Base-by-base conservation (phyloP, 2,888 invertebrate species). In the Apodemia hepburni region DNA sequence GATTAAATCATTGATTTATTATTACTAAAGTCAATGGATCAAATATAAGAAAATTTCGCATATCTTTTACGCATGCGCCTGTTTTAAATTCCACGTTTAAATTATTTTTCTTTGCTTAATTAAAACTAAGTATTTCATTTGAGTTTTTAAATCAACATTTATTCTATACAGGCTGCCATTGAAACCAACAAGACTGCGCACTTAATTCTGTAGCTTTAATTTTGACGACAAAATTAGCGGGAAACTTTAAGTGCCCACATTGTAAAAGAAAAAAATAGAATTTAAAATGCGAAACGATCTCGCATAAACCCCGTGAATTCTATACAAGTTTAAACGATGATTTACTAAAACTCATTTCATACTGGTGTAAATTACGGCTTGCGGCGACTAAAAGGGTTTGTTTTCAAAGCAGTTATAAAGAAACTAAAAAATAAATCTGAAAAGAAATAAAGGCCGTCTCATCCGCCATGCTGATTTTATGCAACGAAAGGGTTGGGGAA, bases 381-480 rank as follows among this genome's bases (percentile, higher is more conserved):
- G 77, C 82, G 80, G 80, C 80, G 76, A 74, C 78, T 75, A 74
- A 86, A 84, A 78, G 78, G 82, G 86, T 80, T 86, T 85, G 78
- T 68, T 87, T 87, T 84, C 87, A 89, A 90, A 87, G 83, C 75
- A 72, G 69, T 73, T 72, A 70, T 71, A 75, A 75, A 79, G 76
- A 79, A 79, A 76, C 73, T 78, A 79, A 81, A 82, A 79, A 80
- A 80, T 69, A 68, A 81, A 74, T 73, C 75, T 72, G 72, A 78
- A 83, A 81, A 80, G 79, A 81, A 82, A 81, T 76, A 77, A 82
- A 79, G 79, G 71, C 74, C 72, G 75, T 80, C 80, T 80, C 79
- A 82, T 85, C 84, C 85, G 87, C 88, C 84, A 87, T 88, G 81
- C 80, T 85, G 86, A 83, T 84, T 87, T 84, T 82, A 78, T 79